Evolutionary conservation across 2,888 invertebrate species (phyloP), one percentile per base, ranked within the genome.

Genomic region (Gastracanthus pulcherrimus): DNA sequence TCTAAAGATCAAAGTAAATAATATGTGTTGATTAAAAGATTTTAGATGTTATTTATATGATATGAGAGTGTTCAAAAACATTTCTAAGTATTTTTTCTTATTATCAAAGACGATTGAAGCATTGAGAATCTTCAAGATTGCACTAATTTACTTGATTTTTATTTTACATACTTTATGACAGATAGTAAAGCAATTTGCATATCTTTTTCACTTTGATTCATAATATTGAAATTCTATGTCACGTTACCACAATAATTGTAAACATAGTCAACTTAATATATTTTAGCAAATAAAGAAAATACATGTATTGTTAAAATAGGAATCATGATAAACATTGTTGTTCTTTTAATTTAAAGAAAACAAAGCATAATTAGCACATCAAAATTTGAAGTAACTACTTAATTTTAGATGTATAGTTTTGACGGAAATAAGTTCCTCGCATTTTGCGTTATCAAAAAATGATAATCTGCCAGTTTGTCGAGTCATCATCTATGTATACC

Each of bases 41-140:
- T 72, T 79, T 38, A 58, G 13, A 29, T 72, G 38, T 51, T 62
- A 71, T n/a, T n/a, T n/a, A n/a, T 29, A 69, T 60, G 72, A 71
- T 76, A 58, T 6, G 34, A 67, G 6, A 67, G 72, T 74, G 74
- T 71, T 81, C 19, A 67, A 67, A 58, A 16, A 29, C 9, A 13
- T 45, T 60, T 64, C 66, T 29, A 16, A 16, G 11, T 16, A 7
- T 36, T 62, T 34, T 80, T 80, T 67, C 26, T n/a, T n/a, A n/a
- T n/a, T n/a, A n/a, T n/a, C n/a, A n/a, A n/a, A n/a, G n/a, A n/a
- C n/a, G n/a, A n/a, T n/a, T n/a, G n/a, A n/a, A n/a, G n/a, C n/a
- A n/a, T n/a, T n/a, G n/a, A n/a, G n/a, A n/a, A n/a, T n/a, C n/a
- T n/a, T n/a, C n/a, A n/a, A n/a, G n/a, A n/a, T n/a, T n/a, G n/a